Evolutionary conservation across 2,888 invertebrate genomes (phyloP).

Genomic region (Sepiola atlantica): DNA sequence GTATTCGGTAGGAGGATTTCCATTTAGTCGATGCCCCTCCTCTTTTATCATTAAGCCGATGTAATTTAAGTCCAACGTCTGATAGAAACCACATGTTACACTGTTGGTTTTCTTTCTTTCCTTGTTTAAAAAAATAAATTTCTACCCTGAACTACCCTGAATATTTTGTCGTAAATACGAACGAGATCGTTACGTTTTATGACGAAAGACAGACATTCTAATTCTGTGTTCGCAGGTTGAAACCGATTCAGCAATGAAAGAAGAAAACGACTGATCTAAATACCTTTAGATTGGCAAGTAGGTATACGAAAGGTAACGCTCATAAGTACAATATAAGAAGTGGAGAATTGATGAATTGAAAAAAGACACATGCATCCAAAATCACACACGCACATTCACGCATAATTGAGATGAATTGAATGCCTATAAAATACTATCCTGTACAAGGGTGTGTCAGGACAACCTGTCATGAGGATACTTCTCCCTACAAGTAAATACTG

Average conservation of each 20-base stretch:
- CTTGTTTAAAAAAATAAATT: background rate
- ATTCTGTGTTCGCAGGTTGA: background rate
- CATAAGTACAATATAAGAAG: too few relatives aligned
- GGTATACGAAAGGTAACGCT: background rate
- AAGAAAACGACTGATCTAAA: background rate
- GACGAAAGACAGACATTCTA: background rate
- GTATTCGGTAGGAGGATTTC: background rate
- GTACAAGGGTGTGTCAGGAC: too few relatives aligned
- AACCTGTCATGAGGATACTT: too few relatives aligned
- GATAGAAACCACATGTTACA: background rate
- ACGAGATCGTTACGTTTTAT: background rate
- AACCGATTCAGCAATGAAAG: background rate
- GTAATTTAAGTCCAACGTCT: background rate
- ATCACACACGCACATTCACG: too few relatives aligned
- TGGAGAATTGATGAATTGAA: background rate
- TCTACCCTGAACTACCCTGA: background rate
- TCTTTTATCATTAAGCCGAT: background rate
- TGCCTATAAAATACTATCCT: too few relatives aligned
- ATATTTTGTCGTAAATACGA: background rate
- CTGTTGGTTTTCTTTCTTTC: background rate
- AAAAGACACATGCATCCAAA: too few relatives aligned
- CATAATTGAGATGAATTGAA: too few relatives aligned
- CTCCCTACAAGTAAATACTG: too few relatives aligned
- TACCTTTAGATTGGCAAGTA: too few relatives aligned
- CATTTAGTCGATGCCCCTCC: background rate